A percentile compares a stretch with the other conserved stretches of the same genome.
Conservation (phyloP, 30 jellyfish, hydroid and myxozoan species). For the Mastigias papua region DNA sequence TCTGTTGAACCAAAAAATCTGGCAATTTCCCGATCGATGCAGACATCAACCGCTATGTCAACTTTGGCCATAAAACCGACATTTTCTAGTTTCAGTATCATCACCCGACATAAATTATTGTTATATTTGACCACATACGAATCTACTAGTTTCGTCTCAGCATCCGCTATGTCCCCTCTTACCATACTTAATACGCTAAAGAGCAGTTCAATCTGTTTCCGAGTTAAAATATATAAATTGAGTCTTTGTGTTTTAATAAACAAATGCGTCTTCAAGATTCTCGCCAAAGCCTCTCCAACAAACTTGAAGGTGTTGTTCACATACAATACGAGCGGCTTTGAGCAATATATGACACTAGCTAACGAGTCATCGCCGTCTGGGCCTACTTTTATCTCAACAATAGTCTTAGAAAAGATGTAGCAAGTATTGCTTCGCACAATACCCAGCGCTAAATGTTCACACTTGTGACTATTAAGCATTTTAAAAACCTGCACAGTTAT, state of each 20-base stretch:
- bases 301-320: not conserved
- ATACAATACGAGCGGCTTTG: not conserved
- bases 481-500: not conserved
- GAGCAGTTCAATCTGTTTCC: not conserved
- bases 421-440: not conserved
- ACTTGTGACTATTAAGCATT: not conserved
- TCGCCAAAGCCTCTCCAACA: not conserved
- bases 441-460: not conserved
- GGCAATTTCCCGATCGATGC: slow-evolving; percentile 56
- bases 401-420: not conserved
- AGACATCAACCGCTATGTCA: slow-evolving; percentile 41
- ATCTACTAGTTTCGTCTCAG: not conserved
- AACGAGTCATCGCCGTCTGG: not conserved
- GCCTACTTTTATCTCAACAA: not conserved
- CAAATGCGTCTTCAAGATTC: not conserved
- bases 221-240: not conserved
- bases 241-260: not conserved
- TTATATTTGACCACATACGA: not conserved
- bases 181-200: not conserved
- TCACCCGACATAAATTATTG: not conserved
- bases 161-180: not conserved
- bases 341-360: not conserved
- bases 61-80: not conserved
- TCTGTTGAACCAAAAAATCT: slow-evolving; percentile 36
- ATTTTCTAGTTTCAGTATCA: slow-evolving; percentile 3